Evolutionary conservation across 2,113 vertebrate species (phyloP).

Genomic region (Engystomops pustulosus): DNA sequence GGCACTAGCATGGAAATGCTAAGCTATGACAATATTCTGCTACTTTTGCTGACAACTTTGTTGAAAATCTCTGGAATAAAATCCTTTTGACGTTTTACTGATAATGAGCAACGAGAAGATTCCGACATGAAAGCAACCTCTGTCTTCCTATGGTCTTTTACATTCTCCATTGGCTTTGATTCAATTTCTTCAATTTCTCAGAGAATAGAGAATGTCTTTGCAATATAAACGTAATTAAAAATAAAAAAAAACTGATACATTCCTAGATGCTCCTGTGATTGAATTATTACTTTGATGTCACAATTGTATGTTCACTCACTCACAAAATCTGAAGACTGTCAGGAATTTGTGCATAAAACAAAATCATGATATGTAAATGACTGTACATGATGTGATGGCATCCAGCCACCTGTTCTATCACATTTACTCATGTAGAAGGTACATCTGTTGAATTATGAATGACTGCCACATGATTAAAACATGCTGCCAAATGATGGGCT

Average conservation of each 20-base stretch:
- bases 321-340: background rate
- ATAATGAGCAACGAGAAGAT: too few species aligned
- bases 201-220: background rate
- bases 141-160: background rate
- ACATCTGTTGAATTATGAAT: background rate
- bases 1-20: background rate
- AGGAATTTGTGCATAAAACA: background rate
- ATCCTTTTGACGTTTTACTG: background rate
- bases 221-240: background rate
- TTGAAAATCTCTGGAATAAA: background rate
- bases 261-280: background rate
- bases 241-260: background rate
- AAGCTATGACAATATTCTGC: background rate
- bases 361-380: background rate
- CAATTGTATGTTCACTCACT: background rate
- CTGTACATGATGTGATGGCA: background rate
- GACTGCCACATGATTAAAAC: background rate
- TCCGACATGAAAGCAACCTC: conserved; percentile 17
- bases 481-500: background rate
- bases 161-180: background rate
- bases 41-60: background rate
- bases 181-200: background rate
- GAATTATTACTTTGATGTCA: background rate
- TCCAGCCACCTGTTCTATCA: background rate
- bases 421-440: background rate